Evolutionary conservation across 2,797 vertebrate species (phyloP), one percentile per base, ranked within the genome.

Genomic region (Telmatherina bonti): DNA sequence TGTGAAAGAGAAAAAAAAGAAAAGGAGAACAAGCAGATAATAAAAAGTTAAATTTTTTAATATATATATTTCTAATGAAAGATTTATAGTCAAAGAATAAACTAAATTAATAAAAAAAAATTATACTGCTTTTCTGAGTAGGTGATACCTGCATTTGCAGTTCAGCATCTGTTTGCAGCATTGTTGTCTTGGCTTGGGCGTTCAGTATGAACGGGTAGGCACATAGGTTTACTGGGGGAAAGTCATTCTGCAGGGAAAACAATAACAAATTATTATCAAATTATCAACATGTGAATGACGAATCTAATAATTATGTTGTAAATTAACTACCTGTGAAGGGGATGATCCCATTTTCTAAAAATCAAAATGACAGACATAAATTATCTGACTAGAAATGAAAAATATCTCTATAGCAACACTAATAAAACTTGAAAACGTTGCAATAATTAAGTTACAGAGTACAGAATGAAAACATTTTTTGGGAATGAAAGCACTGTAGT

Each of bases 201-300:
- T 99, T 97, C 4, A 99, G 96, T 88, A 99, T 95, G 93, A 99
- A 99, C 60, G 98, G 97, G 67, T 98, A 99, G 91, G 97, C 96
- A 93, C 98, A 99, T 75, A 99, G 95, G 20, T 95, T 99, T 82
- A 99, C 95, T 68, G 96, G 85, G 72, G 86, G 84, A 62, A 86
- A 89, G 81, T 91, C 88, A 73, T 93, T 96, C 98, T 99, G 91
- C 55, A 89, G 88, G 68, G 61, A 55, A 26, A 71, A 64, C 52
- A 0, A 78, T 35, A 30, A 0, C 2, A n/a, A n/a, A n/a, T n/a
- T 5, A 7, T 60, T 15, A 49, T 4, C 27, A 59, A 43, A 61
- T 20, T 4, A 10, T 2, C 8, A 62, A 45, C 8, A 41, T 57
- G 15, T 24, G 31, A 58, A 49, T 15, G 3, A 29, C 1, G 27